These are phyloP conservation scores for Montifringilla adamsi DNA, from an alignment of 2,113 vertebrate genomes.

Conservation along the genomic window DNA sequence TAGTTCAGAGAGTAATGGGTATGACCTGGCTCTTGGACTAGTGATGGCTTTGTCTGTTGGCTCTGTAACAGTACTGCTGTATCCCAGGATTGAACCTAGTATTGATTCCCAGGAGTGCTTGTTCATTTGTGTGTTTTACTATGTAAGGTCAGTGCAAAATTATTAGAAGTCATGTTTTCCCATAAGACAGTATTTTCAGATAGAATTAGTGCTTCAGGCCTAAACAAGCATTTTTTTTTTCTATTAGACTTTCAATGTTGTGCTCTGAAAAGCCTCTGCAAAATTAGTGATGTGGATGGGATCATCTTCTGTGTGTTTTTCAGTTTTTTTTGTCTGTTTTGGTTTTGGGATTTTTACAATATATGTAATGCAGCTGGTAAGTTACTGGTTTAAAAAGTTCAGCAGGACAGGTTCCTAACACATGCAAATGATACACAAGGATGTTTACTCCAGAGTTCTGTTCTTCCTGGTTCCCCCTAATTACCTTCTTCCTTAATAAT, in stretches of 20 bases:
- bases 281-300: not conserved
- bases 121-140: not conserved
- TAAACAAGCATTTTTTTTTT: not conserved
- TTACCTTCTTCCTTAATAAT: not conserved
- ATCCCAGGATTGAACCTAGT: not conserved
- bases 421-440: accelerated
- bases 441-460: not conserved
- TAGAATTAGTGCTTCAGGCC: not conserved
- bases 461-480: not conserved
- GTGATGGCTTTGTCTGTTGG: constrained; percentile 12
- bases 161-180: not conserved
- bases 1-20: not conserved
- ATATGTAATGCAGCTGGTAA: not conserved
- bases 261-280: not conserved
- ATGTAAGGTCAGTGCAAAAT: not conserved
- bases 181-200: not conserved
- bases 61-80: not conserved
- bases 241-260: not conserved
- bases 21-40: not conserved
- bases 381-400: not conserved
- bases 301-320: not conserved
- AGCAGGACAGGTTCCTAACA: not conserved
- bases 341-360: not conserved
- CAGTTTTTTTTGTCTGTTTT: not conserved
- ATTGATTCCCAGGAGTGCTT: not conserved